These are phyloP conservation scores for Phalacrocorax brasilianus DNA, from an alignment of 2,113 vertebrate species.

Conservation along the genomic window DNA sequence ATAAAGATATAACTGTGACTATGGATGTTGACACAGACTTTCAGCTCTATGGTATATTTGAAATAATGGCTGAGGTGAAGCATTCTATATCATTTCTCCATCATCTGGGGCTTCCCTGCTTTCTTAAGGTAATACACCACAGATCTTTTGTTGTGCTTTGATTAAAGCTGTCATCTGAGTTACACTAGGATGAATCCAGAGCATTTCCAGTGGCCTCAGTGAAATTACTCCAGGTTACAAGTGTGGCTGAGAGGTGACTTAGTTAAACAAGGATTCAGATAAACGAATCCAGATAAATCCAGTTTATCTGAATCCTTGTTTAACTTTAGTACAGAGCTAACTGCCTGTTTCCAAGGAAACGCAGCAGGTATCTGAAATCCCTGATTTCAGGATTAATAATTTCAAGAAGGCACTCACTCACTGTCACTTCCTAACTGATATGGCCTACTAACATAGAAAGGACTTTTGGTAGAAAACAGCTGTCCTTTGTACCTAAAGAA, in stretches of 20 bases:
- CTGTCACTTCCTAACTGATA: background rate
- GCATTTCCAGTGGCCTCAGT: background rate
- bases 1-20: constrained; percentile 19
- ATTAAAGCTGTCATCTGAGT: background rate
- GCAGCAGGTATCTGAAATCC: background rate
- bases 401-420: background rate
- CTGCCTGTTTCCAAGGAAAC: background rate
- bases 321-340: background rate
- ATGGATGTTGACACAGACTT: background rate
- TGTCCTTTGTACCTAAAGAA: background rate
- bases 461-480: background rate
- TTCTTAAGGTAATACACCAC: constrained; percentile 44
- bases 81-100: constrained; percentile 49
- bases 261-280: too few relatives aligned
- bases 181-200: background rate
- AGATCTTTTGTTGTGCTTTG: background rate
- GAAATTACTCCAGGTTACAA: background rate
- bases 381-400: background rate
- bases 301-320: background rate
- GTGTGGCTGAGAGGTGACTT: background rate
- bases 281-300: background rate
- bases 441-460: background rate
- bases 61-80: constrained; percentile 43
- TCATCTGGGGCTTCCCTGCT: constrained; percentile 56
- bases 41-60: background rate